Evolutionary conservation across 1,140 invertebrate genomes (phyloP).

Genomic region (Globodera ellingtonae): DNA sequence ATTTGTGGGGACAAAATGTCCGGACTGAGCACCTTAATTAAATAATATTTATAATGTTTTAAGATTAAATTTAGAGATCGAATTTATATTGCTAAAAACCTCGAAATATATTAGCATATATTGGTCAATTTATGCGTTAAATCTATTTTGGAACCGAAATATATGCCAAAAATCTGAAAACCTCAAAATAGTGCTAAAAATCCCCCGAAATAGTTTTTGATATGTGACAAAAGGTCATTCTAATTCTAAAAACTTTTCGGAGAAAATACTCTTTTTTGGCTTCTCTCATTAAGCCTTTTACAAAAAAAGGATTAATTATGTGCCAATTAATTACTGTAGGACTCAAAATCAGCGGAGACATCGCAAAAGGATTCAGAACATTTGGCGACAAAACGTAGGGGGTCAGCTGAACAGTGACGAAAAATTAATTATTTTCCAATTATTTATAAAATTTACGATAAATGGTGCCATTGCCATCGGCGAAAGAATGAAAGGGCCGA

Average conservation of each 20-base stretch:
- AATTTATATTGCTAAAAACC: no score
- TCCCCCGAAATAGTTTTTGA: no score
- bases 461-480: slow-evolving; percentile 59
- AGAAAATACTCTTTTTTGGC: no score
- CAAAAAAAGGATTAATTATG: no score
- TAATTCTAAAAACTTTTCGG: neutral
- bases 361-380: slow-evolving; percentile 57
- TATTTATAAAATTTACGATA: slow-evolving; percentile 43
- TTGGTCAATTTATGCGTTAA: no score
- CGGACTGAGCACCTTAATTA: slow-evolving; percentile 46
- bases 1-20: slow-evolving; percentile 41
- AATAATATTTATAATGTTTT: neutral
- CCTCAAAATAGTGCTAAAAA: no score
- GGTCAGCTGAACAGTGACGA: slow-evolving; percentile 20
- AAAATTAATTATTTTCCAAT: neutral
- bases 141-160: no score
- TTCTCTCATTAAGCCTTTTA: no score
- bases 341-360: slow-evolving; percentile 51
- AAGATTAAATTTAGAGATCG: no score
- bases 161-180: no score
- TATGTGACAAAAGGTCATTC: slow-evolving; percentile 36
- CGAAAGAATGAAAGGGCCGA: slow-evolving; percentile 43
- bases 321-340: slow-evolving; percentile 32
- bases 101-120: no score
- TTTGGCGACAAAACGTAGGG: slow-evolving; percentile 60